A percentile compares a stretch with the other conserved stretches of the same genome.
phyloP scores from a whole-genome alignment of 2,797 vertebrate genomes.

The Alauda arvensis region DNA sequence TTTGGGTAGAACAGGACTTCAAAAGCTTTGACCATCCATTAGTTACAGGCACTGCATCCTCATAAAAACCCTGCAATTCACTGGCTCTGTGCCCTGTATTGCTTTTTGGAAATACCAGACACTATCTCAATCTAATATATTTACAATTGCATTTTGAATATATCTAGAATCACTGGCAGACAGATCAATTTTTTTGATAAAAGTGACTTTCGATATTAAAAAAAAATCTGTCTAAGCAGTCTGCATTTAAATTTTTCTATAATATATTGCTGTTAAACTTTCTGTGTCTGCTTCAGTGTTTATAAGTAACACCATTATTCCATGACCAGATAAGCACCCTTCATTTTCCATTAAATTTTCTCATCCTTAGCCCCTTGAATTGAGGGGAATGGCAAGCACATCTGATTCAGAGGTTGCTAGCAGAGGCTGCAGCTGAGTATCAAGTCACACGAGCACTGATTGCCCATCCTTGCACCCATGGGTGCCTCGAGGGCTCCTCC shows the following conservation, averaged over 20 bases:
- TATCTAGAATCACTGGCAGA: not conserved
- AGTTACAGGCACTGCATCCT: not conserved
- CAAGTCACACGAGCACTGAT: not conserved
- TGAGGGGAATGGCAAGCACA: not conserved
- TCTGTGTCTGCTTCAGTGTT: not conserved
- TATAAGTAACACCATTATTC: not conserved
- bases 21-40: not conserved
- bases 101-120: slow-evolving; percentile 6
- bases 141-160: slow-evolving; percentile 23
- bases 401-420: not conserved
- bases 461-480: not conserved
- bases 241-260: slow-evolving; percentile 9
- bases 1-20: not conserved
- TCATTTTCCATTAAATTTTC: slow-evolving; percentile 14
- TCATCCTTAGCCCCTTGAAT: not conserved
- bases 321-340: not conserved
- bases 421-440: not conserved
- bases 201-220: not conserved
- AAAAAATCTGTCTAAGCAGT: not conserved
- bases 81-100: not conserved
- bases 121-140: not conserved
- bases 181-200: slow-evolving; percentile 12
- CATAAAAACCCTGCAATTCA: not conserved
- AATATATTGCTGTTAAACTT: not conserved
- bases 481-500: not conserved